Evolutionary conservation across 2,888 invertebrate genomes (phyloP).

Genomic region (Noctua janthina): DNA sequence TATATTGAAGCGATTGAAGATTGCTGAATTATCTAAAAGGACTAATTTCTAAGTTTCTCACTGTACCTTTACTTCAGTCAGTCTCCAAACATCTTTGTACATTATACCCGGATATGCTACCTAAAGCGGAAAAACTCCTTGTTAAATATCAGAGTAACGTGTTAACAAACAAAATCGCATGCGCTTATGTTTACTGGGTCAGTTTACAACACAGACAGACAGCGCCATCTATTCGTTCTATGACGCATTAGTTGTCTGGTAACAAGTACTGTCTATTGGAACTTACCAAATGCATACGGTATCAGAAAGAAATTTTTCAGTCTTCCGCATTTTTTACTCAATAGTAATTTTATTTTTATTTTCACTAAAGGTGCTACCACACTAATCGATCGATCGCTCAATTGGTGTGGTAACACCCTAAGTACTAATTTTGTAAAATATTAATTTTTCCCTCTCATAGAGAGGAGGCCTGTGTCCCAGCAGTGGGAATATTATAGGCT

Average conservation of each 20-base stretch:
- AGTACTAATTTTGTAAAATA: neutral
- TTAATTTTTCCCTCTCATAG: neutral
- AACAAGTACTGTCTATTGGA: neutral
- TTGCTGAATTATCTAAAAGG: neutral
- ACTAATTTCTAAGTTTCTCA: neutral
- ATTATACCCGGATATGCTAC: neutral
- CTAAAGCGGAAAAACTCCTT: slow-evolving; percentile 30
- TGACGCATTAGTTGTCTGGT: neutral
- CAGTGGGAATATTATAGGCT: no score
- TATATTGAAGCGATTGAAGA: neutral
- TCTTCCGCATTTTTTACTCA: no score
- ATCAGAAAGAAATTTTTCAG: neutral
- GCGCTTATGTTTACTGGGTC: slow-evolving; percentile 17
- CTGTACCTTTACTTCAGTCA: neutral
- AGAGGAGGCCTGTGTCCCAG: no score
- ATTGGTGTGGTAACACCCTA: no score
- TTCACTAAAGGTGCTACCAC: neutral
- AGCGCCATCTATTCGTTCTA: slow-evolving; percentile 49
- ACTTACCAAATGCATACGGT: neutral
- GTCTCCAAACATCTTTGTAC: neutral
- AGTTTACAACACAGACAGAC: slow-evolving; percentile 8
- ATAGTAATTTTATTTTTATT: neutral
- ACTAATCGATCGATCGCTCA: no score
- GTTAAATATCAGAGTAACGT: slow-evolving; percentile 18
- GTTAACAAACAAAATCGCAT: slow-evolving; percentile 34